These are phyloP conservation scores for Umimayanthus kanabou DNA, from an alignment of 92 coral and sea anemone species.

Conservation along the genomic window DNA sequence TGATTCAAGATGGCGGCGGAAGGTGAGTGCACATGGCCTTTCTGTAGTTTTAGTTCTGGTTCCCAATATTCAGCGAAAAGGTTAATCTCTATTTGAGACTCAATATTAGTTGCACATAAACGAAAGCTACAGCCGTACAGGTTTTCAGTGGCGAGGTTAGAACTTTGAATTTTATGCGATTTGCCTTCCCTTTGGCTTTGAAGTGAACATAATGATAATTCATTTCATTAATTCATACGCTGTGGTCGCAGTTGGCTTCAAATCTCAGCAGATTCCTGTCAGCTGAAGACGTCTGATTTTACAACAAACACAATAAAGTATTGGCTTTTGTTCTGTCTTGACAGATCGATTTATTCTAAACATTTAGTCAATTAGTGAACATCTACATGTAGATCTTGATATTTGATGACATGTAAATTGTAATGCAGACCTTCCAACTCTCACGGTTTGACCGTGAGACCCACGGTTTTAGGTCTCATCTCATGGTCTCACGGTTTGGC, in stretches of 20 bases:
- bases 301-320: not conserved
- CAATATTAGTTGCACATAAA: not conserved
- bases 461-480: too few species aligned
- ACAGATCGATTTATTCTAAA: too few species aligned
- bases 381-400: too few species aligned
- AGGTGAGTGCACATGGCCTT: constrained; percentile 43
- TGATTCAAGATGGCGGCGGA: constrained; percentile 29
- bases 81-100: not conserved
- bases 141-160: not conserved
- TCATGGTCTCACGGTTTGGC: too few species aligned
- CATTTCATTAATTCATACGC: too few species aligned
- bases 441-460: too few species aligned
- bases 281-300: not conserved
- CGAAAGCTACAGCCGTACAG: not conserved
- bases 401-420: too few species aligned
- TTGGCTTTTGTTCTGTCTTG: not conserved
- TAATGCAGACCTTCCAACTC: too few species aligned
- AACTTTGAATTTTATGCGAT: not conserved
- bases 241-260: not conserved
- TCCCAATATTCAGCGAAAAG: not conserved
- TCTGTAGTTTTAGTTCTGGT: not conserved
- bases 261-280: not conserved
- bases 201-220: not conserved
- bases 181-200: too few species aligned
- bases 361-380: too few species aligned